Evolutionary conservation across 2,797 vertebrate genomes (phyloP), one percentile per base, ranked within the genome.

Genomic region (Ctenopoma multispine): DNA sequence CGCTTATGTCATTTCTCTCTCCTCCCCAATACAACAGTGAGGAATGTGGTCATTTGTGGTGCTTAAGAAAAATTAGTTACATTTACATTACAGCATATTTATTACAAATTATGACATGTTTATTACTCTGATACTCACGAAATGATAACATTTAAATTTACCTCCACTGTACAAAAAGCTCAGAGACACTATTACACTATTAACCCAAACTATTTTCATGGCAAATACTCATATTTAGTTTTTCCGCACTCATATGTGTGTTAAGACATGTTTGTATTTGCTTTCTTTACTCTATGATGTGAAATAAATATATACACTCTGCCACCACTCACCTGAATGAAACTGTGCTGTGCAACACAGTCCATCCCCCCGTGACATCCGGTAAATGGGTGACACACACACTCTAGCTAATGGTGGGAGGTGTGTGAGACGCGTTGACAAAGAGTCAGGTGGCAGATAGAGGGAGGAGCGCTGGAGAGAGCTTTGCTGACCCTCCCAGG

Each of bases 321-420:
- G 7, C 2, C 20, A 54, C 88, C 20, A 54, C 88, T 86, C 65
- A 93, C 94, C 85, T 90, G 93, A 92, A 63, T 86, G 58, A 75
- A 93, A 91, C 67, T 89, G 87, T n/a, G 92, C 91, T 0, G 91
- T 93, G 83, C 95, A 95, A 40, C 95, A 95, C 63, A 95, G 90
- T 9, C 95, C 94, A 29, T 95, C 94, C 4, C 95, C 94, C 0
- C 91, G 90, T 1, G 92, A 90, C 0, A 84, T 92, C 67, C 84
- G 75, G 81, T 95, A 95, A 72, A 95, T 91, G 23, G 95, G 95
- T 7, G 94, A 95, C 62, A 95, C 95, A 8, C 95, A 95, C 57
- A 95, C 92, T n/a, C 93, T 87, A 0, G 95, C 71, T 0, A 78
- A 84, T 18, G 90, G 90, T 11, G 94, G 90, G 21, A 95, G 84